phyloP scores from a whole-genome alignment of 2,113 vertebrate genomes.

The Ciconia stormi region DNA sequence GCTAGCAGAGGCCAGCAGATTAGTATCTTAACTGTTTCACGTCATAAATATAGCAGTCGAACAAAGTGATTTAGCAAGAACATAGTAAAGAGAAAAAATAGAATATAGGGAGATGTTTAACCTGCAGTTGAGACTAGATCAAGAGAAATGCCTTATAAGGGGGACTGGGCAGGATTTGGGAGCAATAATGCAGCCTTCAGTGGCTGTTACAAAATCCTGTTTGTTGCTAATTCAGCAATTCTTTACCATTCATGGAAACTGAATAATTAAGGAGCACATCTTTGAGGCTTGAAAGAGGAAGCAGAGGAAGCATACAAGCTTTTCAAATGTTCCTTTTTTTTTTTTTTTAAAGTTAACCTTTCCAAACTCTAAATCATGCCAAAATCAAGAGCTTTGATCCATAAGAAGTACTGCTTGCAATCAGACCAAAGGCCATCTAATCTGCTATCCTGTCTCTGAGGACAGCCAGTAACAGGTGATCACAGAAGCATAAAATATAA shows the following conservation, averaged over 20 bases:
- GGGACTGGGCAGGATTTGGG: background rate
- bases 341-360: background rate
- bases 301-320: background rate
- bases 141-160: background rate
- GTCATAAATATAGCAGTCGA: background rate
- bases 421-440: constrained; percentile 7
- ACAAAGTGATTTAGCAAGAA: constrained; percentile 1
- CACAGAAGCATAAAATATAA: constrained; percentile 6
- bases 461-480: background rate
- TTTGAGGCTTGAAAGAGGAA: background rate
- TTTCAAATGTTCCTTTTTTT: background rate
- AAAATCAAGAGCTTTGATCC: constrained; percentile 24
- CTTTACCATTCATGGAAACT: background rate
- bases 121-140: background rate
- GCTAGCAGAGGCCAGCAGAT: background rate
- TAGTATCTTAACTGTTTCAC: background rate
- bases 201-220: background rate
- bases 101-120: background rate
- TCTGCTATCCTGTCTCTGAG: background rate
- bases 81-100: background rate
- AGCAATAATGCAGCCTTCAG: background rate
- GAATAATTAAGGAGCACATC: background rate
- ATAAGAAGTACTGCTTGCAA: background rate
- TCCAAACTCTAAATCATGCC: background rate
- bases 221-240: background rate